phyloP scores from a whole-genome alignment of 2,888 invertebrate species.

The Lasius platythorax region DNA sequence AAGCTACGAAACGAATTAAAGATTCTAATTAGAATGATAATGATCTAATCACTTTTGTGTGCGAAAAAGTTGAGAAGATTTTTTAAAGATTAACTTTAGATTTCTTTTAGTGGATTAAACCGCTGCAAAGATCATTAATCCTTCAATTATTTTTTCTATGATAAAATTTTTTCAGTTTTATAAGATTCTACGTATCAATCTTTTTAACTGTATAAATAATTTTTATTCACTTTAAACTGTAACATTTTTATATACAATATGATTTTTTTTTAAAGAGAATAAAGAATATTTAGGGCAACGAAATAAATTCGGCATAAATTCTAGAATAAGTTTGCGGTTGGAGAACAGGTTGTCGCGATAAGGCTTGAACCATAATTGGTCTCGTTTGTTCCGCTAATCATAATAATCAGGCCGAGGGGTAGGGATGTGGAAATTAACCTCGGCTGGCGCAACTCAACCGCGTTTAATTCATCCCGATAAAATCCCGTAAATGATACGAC shows the following conservation, averaged over 20 bases:
- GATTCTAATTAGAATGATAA: background rate
- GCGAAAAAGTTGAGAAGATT: background rate
- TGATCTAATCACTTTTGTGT: background rate
- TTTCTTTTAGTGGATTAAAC: background rate
- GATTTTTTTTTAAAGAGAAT: background rate
- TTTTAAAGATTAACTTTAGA: background rate
- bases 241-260: background rate
- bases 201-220: background rate
- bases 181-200: background rate
- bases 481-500: slow-evolving; percentile 34
- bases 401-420: background rate
- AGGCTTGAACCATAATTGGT: background rate
- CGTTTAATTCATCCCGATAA: slow-evolving; percentile 44
- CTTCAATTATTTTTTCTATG: slow-evolving; percentile 13
- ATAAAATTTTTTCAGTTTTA: background rate
- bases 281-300: background rate
- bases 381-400: background rate
- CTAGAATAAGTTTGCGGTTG: background rate
- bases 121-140: background rate
- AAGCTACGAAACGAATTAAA: background rate
- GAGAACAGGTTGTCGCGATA: slow-evolving; percentile 22
- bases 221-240: background rate
- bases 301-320: slow-evolving; percentile 21
- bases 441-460: slow-evolving; percentile 36
- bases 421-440: slow-evolving; percentile 25